Percentiles rank a stretch among this genome's conserved stretches.
phyloP scores from a whole-genome alignment of 2,797 vertebrate genomes.

The Monodelphis domestica region DNA sequence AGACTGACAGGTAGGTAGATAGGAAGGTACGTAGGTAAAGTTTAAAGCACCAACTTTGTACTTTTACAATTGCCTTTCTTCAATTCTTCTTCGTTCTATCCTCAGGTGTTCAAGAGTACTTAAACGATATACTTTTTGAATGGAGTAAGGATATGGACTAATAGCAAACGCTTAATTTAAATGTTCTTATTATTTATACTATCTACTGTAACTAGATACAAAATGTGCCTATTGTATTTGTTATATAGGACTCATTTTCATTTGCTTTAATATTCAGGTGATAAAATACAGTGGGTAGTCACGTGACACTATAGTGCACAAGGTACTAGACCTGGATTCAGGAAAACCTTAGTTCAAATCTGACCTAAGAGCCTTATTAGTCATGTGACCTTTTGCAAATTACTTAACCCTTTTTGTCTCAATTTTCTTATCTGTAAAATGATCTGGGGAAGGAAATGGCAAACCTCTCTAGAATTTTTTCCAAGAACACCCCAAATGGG shows the following conservation, averaged over 20 bases:
- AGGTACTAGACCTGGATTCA: no score
- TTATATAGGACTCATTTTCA: not conserved
- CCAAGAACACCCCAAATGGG: no score
- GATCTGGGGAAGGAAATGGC: no score
- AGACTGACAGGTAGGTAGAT: no score
- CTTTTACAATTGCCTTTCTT: not conserved
- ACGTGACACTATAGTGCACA: no score
- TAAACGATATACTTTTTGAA: slow-evolving; percentile 15
- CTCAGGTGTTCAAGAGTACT: not conserved
- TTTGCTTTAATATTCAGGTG: not conserved
- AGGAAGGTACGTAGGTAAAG: no score
- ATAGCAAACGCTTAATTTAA: slow-evolving; percentile 20
- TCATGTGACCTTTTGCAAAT: no score
- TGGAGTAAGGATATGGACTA: not conserved
- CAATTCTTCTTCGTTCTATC: slow-evolving; percentile 32
- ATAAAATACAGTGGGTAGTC: not conserved
- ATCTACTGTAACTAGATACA: not conserved
- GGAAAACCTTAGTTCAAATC: no score
- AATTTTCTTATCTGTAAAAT: no score
- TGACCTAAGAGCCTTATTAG: no score
- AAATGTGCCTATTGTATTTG: not conserved
- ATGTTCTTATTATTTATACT: not conserved
- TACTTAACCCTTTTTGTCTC: no score
- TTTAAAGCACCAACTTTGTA: not conserved
- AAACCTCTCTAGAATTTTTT: no score